Base-by-base conservation (phyloP, 2,888 invertebrate genomes). In the Chrysomela aeneicollis region DNA sequence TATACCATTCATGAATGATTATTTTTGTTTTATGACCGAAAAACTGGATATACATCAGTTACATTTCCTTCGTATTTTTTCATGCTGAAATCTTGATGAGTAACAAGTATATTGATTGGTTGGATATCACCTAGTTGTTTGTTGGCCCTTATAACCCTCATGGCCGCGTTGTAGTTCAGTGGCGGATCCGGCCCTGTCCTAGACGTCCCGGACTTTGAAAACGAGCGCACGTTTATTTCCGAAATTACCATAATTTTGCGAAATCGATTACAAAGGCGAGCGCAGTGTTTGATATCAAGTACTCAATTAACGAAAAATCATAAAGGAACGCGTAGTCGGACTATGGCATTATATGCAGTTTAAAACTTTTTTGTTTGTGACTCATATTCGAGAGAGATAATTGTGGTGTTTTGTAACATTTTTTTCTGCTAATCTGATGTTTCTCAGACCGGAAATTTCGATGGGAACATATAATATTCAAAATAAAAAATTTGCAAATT, bases 211-310 rank as follows among this genome's bases (percentile, higher is more conserved):
- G 74, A 77, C 76, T 77, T 77, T 76, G 71, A 75, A 77, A 79
- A 77, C 76, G 73, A 77, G 74, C 77, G 74, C 76, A 79, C 79
- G 78, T 81, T 80, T 79, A 79, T 79, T 76, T 74, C 76, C 72
- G 66, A 80, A 80, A 82, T 82, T 81, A 82, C 80, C 80, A 80
- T 82, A 82, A 82, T 82, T 81, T 81, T 69, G 76, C 74, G 73
- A 81, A 81, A 81, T 81, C 81, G 81, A 81, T 81, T 80, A 79
- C 77, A 78, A 77, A 78, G 73, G 42, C 74, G 76, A 78, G 73
- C 74, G 76, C 76, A 74, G 78, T 77, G 78, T 78, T 77, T 78
- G 78, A 78, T 78, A 78, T 78, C 76, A 75, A 77, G 77, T 74
- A 71, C 77, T 72, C 79, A 78, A 80, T 80, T 80, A 80, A 78